Evolutionary conservation across 2,797 vertebrate species (phyloP).

Genomic region (Gymnoscopelus microlampas): DNA sequence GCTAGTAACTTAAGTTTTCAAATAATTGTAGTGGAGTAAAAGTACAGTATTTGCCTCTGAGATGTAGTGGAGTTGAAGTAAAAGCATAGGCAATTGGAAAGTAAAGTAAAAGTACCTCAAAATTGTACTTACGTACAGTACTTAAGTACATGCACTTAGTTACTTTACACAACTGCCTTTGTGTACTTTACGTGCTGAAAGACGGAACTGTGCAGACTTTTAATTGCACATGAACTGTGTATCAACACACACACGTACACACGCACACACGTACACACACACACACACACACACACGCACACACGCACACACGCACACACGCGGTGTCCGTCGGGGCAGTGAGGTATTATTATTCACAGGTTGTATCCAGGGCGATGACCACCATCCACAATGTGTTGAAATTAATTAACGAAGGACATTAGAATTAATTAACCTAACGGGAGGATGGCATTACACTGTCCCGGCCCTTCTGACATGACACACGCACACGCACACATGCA

Average conservation of each 20-base stretch:
- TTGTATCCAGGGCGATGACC: slow-evolving; percentile 61
- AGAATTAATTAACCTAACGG: slow-evolving; percentile 74
- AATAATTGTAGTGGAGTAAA: too few species aligned
- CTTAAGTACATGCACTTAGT: too few species aligned
- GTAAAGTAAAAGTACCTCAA: too few species aligned
- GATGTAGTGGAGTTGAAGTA: too few species aligned
- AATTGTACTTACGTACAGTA: too few species aligned
- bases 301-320: not conserved
- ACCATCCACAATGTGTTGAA: slow-evolving; percentile 58
- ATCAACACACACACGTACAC: slow-evolving; percentile 6
- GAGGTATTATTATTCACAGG: slow-evolving; percentile 54
- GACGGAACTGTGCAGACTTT: too few species aligned
- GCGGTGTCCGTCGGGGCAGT: not conserved
- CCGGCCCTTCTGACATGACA: slow-evolving; percentile 67
- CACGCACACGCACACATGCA: slow-evolving; percentile 32
- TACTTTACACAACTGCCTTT: too few species aligned
- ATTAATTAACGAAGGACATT: slow-evolving; percentile 76
- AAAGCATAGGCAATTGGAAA: too few species aligned
- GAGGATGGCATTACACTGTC: slow-evolving; percentile 66
- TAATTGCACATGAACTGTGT: not conserved
- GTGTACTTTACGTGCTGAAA: too few species aligned
- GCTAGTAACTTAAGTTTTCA: too few species aligned
- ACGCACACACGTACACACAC: slow-evolving; percentile 21
- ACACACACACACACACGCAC: not conserved
- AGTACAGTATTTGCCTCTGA: too few species aligned